Evolutionary conservation across 1,140 invertebrate species (phyloP).

Genomic region (Monochamus saltuarius): DNA sequence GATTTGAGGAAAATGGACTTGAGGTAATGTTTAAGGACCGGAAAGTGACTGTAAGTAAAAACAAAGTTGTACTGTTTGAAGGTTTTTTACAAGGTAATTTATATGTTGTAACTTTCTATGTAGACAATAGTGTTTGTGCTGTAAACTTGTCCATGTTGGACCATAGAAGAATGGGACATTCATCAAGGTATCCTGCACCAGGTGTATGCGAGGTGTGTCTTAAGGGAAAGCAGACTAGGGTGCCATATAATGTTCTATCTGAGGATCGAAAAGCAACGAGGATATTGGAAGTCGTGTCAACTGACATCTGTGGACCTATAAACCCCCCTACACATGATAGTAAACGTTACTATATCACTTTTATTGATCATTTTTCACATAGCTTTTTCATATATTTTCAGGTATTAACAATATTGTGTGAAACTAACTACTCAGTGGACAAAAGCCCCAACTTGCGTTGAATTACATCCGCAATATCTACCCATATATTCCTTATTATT

Average conservation of each 20-base stretch:
- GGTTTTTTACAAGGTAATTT: constrained; percentile 10
- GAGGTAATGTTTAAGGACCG: neutral
- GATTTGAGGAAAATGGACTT: constrained; percentile 17
- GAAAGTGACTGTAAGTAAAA: constrained; percentile 7
- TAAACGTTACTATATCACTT: constrained; percentile 49
- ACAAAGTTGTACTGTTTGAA: neutral
- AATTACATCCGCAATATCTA: too few species aligned
- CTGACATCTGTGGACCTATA: constrained; percentile 50
- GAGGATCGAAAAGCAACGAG: constrained; percentile 19
- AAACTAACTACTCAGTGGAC: too few species aligned
- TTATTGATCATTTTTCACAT: constrained; percentile 50
- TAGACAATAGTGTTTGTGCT: too few species aligned
- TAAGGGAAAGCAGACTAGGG: constrained; percentile 22
- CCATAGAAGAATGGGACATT: constrained; percentile 26
- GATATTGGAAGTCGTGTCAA: constrained; percentile 44
- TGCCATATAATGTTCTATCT: constrained; percentile 14
- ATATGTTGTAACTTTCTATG: neutral
- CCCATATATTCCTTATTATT: too few species aligned
- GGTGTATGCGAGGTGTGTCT: constrained; percentile 31
- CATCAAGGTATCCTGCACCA: constrained; percentile 5
- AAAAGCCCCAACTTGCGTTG: too few species aligned
- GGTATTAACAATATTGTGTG: too few species aligned
- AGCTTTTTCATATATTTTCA: constrained; percentile 44
- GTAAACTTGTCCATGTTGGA: too few species aligned
- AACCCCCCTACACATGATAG: constrained; percentile 38